Conservation (phyloP, 2,797 vertebrate genomes). For the Lacerta viridis region DNA sequence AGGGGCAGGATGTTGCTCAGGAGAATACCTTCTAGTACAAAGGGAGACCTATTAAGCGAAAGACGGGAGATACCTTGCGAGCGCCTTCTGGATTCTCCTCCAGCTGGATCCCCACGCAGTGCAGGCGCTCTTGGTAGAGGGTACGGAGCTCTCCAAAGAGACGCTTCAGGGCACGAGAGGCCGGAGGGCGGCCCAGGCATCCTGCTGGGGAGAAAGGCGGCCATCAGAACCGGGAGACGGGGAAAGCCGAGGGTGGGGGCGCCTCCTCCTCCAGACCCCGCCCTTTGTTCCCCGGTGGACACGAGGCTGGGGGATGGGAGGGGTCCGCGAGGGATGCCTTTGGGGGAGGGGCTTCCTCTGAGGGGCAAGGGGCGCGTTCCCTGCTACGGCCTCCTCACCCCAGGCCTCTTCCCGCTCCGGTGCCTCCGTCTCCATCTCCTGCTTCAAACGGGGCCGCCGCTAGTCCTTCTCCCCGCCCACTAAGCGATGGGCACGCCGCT, state of each 20-base stretch:
- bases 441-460: slow-evolving; percentile 43
- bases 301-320: background rate
- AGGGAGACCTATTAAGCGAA: background rate
- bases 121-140: slow-evolving; percentile 42
- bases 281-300: background rate
- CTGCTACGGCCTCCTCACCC: background rate
- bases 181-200: background rate
- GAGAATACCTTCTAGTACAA: background rate
- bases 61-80: slow-evolving; percentile 43
- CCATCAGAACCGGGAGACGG: background rate
- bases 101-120: slow-evolving; percentile 28
- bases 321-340: no score
- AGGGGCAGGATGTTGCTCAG: no score
- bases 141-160: slow-evolving; percentile 40
- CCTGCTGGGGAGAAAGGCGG: background rate
- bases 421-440: background rate
- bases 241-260: no score
- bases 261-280: no score
- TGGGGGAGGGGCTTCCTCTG: no score
- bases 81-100: slow-evolving; percentile 30
- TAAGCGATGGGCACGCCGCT: fast-evolving
- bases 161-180: slow-evolving; percentile 40
- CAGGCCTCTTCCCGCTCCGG: background rate
- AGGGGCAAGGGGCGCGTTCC: no score
- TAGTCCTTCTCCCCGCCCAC: fast-evolving